Conservation (phyloP, 2,113 vertebrate species). For the Corythoichthys haematopterus region DNA sequence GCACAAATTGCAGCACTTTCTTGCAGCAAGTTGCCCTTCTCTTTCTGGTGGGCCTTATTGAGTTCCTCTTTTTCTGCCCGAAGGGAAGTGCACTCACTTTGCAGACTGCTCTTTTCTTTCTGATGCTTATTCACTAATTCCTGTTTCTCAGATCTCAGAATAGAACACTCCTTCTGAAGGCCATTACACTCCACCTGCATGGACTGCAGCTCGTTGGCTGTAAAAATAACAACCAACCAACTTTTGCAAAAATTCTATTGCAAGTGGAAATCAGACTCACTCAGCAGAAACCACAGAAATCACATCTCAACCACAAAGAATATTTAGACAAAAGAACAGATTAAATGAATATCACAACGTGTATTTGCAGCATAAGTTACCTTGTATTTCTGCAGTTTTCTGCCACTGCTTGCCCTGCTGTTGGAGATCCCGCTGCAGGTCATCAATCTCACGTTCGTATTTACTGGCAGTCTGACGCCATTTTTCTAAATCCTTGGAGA, state of each 20-base stretch:
- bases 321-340: neutral
- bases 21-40: conserved; percentile 72
- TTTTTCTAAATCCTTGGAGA: conserved; percentile 81
- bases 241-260: neutral
- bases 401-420: conserved; percentile 84
- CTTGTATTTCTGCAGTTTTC: conserved; percentile 82
- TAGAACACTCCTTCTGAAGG: conserved; percentile 67
- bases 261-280: neutral
- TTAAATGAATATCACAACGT: neutral
- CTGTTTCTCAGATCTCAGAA: conserved; percentile 67
- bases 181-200: conserved; percentile 78
- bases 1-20: conserved; percentile 78
- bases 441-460: conserved; percentile 83
- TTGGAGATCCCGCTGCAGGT: conserved; percentile 82
- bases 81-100: conserved; percentile 78
- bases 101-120: conserved; percentile 69
- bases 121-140: conserved; percentile 61
- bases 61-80: conserved; percentile 62
- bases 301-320: neutral
- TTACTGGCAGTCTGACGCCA: conserved; percentile 83
- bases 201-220: conserved; percentile 83
- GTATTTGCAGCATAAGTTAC: conserved; percentile 50
- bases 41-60: conserved; percentile 57
- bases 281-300: neutral
- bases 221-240: neutral